Evolutionary conservation across 2,113 vertebrate genomes (phyloP), one percentile per base, ranked within the genome.

Genomic region (Pollachius pollachius): DNA sequence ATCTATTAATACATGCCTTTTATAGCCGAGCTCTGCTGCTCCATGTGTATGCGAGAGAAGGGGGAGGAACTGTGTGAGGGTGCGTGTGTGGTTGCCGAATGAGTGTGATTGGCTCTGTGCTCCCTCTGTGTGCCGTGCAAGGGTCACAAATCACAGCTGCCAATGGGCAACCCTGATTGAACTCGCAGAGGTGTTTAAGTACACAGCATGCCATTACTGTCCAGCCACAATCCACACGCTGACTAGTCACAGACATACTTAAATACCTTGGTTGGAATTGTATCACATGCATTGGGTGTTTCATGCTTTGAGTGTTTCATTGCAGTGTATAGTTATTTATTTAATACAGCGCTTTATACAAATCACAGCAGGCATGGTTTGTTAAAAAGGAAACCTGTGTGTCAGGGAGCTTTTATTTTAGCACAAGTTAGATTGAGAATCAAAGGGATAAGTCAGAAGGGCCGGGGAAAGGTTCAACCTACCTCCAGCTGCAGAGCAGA

Each of bases 401-500:
- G 8, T 48, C 41, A 13, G 41, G 41, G 41, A 13, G 41, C 41
- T 48, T 48, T 9, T 48, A 13, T 48, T 11, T 5, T 48, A 11
- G 41, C 7, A 48, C 12, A 48, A 48, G 41, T 48, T 48, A 11
- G 41, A 48, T 48, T 48, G 4, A 9, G 41, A 6, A 48, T 48
- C 4, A 48, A 48, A 48, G 41, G 41, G 1, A 48, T 48, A 2
- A 48, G 41, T 9, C 41, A 11, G 41, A 0, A 30, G 30, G 30
- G 30, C 30, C 41, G 1, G 41, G 9, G 12, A 13, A 2, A 11
- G 41, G 8, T 13, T 48, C 2, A 88, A 85, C 92, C 86, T 93
- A 93, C 92, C 92, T 92, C 89, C 89, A 88, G 77, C 90, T 87
- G 89, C 78, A 71, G 84, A 78, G 83, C 74, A 81, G 90, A 85